phyloP scores from a whole-genome alignment of 2,113 vertebrate genomes.

The Aptenodytes patagonicus region DNA sequence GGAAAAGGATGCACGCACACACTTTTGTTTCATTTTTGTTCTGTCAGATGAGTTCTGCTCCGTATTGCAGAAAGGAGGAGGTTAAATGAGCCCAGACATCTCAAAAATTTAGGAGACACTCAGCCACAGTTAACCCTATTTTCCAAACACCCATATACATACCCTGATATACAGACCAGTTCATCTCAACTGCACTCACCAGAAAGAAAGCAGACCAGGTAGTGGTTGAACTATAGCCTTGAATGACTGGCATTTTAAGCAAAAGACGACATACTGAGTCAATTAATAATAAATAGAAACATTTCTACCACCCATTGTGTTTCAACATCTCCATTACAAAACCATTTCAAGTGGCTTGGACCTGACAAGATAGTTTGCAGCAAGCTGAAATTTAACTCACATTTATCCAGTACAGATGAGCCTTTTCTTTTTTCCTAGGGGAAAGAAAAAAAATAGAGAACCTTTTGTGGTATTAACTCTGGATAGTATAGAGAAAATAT shows the following conservation, averaged over 20 bases:
- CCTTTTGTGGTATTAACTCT: background rate
- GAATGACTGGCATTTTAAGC: background rate
- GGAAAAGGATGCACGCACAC: background rate
- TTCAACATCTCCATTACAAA: constrained; percentile 46
- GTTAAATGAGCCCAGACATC: background rate
- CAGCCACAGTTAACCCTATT: background rate
- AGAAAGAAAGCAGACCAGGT: background rate
- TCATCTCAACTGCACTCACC: background rate
- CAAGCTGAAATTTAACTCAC: background rate
- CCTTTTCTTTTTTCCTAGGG: background rate
- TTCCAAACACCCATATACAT: background rate
- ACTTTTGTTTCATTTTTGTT: background rate
- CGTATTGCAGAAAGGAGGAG: background rate
- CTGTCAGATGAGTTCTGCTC: background rate
- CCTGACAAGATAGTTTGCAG: background rate
- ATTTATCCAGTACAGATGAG: background rate
- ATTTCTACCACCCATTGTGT: constrained; percentile 14
- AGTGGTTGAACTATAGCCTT: background rate
- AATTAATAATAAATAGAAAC: constrained; percentile 33
- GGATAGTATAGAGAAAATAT: background rate
- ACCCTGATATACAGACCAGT: background rate
- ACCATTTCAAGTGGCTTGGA: constrained; percentile 18
- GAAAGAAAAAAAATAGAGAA: background rate
- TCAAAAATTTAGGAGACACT: background rate
- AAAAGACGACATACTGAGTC: background rate